phyloP scores from a whole-genome alignment of 2,797 vertebrate species.

The Dromococcyx pavoninus region DNA sequence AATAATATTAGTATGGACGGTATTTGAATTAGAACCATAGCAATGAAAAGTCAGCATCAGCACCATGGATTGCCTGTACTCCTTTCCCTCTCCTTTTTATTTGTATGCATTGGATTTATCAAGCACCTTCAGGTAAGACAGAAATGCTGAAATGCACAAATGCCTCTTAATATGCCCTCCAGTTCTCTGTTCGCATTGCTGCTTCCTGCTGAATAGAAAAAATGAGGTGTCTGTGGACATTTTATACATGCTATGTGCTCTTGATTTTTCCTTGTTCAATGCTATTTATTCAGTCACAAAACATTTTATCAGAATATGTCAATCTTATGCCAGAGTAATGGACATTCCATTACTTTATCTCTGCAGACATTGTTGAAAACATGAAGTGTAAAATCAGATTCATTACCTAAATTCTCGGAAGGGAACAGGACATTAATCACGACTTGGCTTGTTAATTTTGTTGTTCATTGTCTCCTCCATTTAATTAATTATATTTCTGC shows the following conservation, averaged over 20 bases:
- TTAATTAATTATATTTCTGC: slow-evolving; percentile 56
- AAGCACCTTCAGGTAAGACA: slow-evolving; percentile 11
- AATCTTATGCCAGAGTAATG: background rate
- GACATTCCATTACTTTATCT: slow-evolving; percentile 49
- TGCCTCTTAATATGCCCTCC: background rate
- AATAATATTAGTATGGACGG: background rate
- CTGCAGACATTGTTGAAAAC: slow-evolving; percentile 27
- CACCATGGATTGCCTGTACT: background rate
- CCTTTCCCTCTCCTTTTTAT: background rate
- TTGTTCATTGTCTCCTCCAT: background rate
- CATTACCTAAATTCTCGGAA: slow-evolving; percentile 53
- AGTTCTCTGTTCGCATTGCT: slow-evolving; percentile 5
- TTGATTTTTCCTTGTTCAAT: background rate
- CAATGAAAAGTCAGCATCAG: background rate
- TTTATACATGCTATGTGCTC: background rate
- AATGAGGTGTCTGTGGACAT: background rate
- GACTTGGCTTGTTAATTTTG: slow-evolving; percentile 51
- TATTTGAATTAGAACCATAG: background rate
- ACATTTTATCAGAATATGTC: slow-evolving; percentile 47
- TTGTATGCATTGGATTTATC: slow-evolving; percentile 16
- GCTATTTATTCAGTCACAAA: slow-evolving; percentile 11
- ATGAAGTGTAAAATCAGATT: slow-evolving; percentile 64
- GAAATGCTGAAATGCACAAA: slow-evolving; percentile 50
- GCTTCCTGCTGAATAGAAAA: slow-evolving; percentile 16
- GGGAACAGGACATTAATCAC: slow-evolving; percentile 18